Percentiles rank a stretch among this genome's conserved stretches.
phyloP scores from a whole-genome alignment of 2,888 invertebrate genomes.

The Drosophila meridiana region DNA sequence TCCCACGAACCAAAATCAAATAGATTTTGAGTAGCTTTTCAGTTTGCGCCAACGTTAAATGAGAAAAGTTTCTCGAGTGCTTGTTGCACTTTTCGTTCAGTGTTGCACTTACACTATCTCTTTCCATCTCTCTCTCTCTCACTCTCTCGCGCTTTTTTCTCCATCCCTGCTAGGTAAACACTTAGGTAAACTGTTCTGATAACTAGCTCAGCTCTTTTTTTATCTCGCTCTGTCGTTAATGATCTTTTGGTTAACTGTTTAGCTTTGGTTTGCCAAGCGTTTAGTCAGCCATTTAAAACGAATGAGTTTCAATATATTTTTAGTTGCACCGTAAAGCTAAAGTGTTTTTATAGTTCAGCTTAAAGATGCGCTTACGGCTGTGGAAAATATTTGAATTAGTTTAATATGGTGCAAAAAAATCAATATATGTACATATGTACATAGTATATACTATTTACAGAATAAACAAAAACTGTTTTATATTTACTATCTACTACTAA shows the following conservation, averaged over 20 bases:
- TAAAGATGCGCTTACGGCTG: background rate
- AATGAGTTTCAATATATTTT: constrained; percentile 51
- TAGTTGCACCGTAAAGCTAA: constrained; percentile 9
- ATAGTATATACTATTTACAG: too few species aligned
- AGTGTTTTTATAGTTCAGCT: constrained; percentile 16
- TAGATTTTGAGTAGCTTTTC: constrained; percentile 80
- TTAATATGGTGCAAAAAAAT: too few species aligned
- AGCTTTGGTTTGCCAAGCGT: constrained; percentile 45
- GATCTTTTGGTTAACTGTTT: constrained; percentile 65
- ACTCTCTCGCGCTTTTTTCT: background rate
- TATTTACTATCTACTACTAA: too few species aligned
- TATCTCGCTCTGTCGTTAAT: constrained; percentile 51
- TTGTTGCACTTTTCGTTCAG: constrained; percentile 72
- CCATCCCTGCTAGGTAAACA: constrained; percentile 6
- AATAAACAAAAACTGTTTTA: too few species aligned
- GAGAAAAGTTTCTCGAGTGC: constrained; percentile 77
- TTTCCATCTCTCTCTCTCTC: background rate
- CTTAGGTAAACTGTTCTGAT: constrained; percentile 57
- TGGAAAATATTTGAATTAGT: too few species aligned
- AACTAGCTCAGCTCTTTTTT: constrained; percentile 31
- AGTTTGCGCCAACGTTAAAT: constrained; percentile 76
- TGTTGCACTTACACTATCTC: constrained; percentile 29
- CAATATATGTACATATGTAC: too few species aligned
- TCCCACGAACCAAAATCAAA: constrained; percentile 57
- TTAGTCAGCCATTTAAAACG: constrained; percentile 22